Conservation (phyloP, 2,888 invertebrate genomes). For the Mactromeris polynyma region DNA sequence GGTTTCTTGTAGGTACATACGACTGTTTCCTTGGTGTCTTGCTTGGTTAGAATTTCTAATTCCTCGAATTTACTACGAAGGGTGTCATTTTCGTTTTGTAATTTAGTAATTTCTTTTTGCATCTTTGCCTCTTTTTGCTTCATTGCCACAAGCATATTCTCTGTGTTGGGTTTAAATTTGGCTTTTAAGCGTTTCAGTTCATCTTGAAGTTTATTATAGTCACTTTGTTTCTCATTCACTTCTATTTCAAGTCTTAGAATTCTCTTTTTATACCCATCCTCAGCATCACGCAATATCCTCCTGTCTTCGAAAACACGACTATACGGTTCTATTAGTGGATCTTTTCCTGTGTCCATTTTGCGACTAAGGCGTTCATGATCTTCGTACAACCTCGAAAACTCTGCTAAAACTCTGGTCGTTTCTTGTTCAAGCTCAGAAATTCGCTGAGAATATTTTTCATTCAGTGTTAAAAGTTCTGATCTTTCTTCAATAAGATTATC, state of each 20-base stretch:
- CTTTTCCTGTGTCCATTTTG: conserved; percentile 55
- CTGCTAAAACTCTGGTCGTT: conserved; percentile 23
- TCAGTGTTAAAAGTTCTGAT: conserved; percentile 26
- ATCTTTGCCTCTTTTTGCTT: conserved; percentile 2
- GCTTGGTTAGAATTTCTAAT: not conserved
- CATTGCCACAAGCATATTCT: not conserved
- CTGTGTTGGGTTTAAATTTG: conserved; percentile 18
- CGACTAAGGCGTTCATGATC: conserved; percentile 55
- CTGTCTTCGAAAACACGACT: conserved; percentile 56
- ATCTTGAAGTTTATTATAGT: conserved; percentile 24
- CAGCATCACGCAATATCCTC: conserved; percentile 58
- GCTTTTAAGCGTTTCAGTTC: conserved; percentile 36
- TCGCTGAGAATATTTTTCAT: conserved; percentile 37
- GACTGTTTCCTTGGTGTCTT: conserved; percentile 19
- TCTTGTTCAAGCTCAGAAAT: conserved; percentile 56
- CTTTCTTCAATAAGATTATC: conserved; percentile 43
- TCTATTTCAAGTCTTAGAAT: conserved; percentile 56
- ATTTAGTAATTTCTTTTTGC: conserved; percentile 27
- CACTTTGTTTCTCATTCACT: conserved; percentile 43
- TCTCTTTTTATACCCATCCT: conserved; percentile 56
- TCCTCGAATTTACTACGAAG: conserved; percentile 1
- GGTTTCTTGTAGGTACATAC: conserved; percentile 16
- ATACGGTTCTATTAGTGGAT: conserved; percentile 60
- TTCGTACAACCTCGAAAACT: conserved; percentile 47
- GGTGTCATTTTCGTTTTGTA: conserved; percentile 33